These are phyloP conservation scores for Calonectris borealis DNA, from an alignment of 2,113 vertebrate genomes.

Conservation along the genomic window DNA sequence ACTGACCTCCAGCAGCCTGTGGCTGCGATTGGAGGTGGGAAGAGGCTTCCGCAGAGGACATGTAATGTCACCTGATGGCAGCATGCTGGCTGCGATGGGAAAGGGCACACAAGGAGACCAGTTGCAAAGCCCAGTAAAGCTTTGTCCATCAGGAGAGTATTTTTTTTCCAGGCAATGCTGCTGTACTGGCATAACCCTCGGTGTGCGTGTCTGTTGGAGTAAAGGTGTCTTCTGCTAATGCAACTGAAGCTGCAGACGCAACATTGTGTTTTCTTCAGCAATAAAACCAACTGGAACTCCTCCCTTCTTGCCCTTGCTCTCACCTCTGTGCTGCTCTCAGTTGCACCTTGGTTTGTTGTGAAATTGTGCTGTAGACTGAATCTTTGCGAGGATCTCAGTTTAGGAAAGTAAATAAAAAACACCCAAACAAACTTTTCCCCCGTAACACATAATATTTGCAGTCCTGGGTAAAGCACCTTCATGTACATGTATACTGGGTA, in stretches of 20 bases:
- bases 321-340: background rate
- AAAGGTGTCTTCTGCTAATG: background rate
- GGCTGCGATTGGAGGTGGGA: background rate
- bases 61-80: background rate
- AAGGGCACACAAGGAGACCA: background rate
- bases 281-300: background rate
- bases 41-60: background rate
- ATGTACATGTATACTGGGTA: background rate
- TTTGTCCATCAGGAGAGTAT: background rate
- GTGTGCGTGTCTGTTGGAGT: background rate
- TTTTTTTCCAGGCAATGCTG: background rate
- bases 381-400: background rate
- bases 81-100: background rate
- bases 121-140: background rate
- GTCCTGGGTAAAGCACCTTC: background rate
- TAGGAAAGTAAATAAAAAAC: background rate
- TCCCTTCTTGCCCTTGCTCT: background rate
- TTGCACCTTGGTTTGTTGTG: background rate
- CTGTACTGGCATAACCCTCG: background rate
- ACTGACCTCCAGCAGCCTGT: background rate
- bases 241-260: background rate
- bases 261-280: background rate
- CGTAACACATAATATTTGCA: background rate
- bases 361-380: background rate
- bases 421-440: background rate